Base-by-base conservation (phyloP, 1,140 invertebrate genomes). In the Sminthurinus signatus region DNA sequence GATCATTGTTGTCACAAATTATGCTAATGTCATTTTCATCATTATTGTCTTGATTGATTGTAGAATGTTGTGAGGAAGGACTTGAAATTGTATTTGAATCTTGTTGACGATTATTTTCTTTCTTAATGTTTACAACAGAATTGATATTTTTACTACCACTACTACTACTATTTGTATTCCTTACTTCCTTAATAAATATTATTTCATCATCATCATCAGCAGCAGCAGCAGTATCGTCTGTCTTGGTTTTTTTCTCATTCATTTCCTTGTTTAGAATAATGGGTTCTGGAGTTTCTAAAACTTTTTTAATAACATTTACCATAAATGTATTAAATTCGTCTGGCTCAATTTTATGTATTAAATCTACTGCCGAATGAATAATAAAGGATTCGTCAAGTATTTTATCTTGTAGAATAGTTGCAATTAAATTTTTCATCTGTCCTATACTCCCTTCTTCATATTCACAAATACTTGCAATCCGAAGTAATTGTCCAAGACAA, bases 341-440 rank as follows among this genome's bases (percentile, higher is more conserved):
- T 12, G 12, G 0, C 1, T 58, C 54, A 25, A 58, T 5, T 43
- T 25, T 28, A 14, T 66, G 52, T 14, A 56, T 10, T 10, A 46
- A 17, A n/a, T 61, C 51, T 1, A 61, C 36, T 4, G 60, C 29
- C 5, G 48, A n/a, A 19, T n/a, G 12, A 0, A 66, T 28, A 4
- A 66, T 2, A 17, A 48, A 19, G 28, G 32, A 32, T 58, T 66
- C 64, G 27, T 66, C 64, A n/a, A 66, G 55, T 27, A 66, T 39
- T 1, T 19, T 28, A 25, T 66, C 54, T 12, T 21, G 2, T 2
- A 66, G 32, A 2, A 66, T 62, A 3, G 19, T 28, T 32, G 27
- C 23, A 12, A 66, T 4, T 14, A 31, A 1, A n/a, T 19, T 23
- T 29, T 43, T 2, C 28, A 61, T 39, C 3, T 28, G 19, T 15